Base-by-base conservation (phyloP, 2,113 vertebrate genomes). In the Coracopsis vasa region DNA sequence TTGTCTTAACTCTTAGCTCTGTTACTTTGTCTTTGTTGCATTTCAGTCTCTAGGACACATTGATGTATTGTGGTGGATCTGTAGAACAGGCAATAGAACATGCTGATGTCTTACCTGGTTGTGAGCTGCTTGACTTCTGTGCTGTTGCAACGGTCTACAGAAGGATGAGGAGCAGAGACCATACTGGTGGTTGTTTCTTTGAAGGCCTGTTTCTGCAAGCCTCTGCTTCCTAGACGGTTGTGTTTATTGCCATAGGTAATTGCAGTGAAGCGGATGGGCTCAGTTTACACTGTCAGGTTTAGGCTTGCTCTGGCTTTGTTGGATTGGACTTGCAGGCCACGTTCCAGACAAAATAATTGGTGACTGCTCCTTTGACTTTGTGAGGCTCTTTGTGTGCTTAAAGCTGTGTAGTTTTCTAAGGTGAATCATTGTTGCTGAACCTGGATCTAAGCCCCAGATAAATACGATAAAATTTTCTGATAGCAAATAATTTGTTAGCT, bases 151-250 rank as follows among this genome's bases (percentile, higher is more conserved):
- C 1, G 9, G 60, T 19, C 80, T n/a, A 0, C 0, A 16, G 42
- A 50, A 17, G 48, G 89, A 19, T 1, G 0, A 33, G 75, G 74
- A 90, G 71, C 3, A 0, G 84, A 81, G 90, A 1, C 13, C 7
- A 10, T 45, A 20, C 41, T 73, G 90, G 92, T 62, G 48, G 6
- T 67, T 42, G 48, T 66, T 88, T 64, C 79, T 86, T 64, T 73
- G 65, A 67, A 71, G 75, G 44, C 88, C 79, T 93, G 93, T 95
- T 93, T 24, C 85, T 94, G 92, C 95, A 96, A 92, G 95, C 83
- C 83, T 45, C n/a, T 27, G 80, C 92, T 94, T 93, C 88, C 94
- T 37, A 84, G 88, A 39, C 64, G 5, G 1, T 77, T 39, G 75
- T 88, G 92, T 94, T 97, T 86, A 67, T 66, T 64, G 90, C 88